A percentile compares a stretch with the other conserved stretches of the same genome.
Conservation (phyloP, 1,140 invertebrate species). For the Protaetia brevitarsis region DNA sequence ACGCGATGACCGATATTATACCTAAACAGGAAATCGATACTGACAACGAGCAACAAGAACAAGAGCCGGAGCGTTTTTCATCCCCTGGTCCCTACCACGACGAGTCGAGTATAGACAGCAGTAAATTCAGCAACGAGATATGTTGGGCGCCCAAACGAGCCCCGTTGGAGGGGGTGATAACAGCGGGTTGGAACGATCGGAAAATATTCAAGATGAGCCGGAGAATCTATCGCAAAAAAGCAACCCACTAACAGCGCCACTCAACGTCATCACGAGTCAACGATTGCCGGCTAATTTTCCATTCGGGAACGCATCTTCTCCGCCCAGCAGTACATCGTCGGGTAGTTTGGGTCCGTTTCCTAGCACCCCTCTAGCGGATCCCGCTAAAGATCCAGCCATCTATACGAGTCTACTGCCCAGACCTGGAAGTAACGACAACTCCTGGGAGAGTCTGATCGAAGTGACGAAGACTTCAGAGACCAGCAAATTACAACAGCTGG, state of each 20-base stretch:
- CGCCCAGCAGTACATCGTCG: slow-evolving; percentile 67
- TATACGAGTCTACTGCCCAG: slow-evolving; percentile 75
- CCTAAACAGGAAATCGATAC: slow-evolving; percentile 64
- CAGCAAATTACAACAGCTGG: slow-evolving; percentile 89
- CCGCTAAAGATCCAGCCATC: slow-evolving; percentile 64
- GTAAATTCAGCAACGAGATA: slow-evolving; percentile 65
- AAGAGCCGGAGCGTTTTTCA: slow-evolving; percentile 56
- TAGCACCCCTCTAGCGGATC: slow-evolving; percentile 58
- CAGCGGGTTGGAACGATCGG: slow-evolving; percentile 61
- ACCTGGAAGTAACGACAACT: slow-evolving; percentile 91
- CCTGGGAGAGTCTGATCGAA: slow-evolving; percentile 96
- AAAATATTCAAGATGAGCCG: slow-evolving; percentile 69
- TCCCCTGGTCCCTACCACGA: slow-evolving; percentile 65
- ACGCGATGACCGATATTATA: slow-evolving; percentile 48
- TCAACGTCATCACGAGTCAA: slow-evolving; percentile 59
- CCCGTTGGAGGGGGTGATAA: too few species aligned
- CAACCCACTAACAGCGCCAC: slow-evolving; percentile 58
- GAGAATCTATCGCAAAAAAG: slow-evolving; percentile 76
- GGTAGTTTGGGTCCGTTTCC: slow-evolving; percentile 58
- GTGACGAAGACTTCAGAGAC: slow-evolving; percentile 95
- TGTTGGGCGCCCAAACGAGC: slow-evolving; percentile 60
- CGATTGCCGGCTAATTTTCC: slow-evolving; percentile 60
- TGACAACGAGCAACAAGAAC: slow-evolving; percentile 60
- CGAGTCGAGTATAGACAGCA: slow-evolving; percentile 69
- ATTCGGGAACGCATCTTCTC: slow-evolving; percentile 56